phyloP scores from a whole-genome alignment of 92 coral and sea anemone genomes.

The Paragorgia papillata region DNA sequence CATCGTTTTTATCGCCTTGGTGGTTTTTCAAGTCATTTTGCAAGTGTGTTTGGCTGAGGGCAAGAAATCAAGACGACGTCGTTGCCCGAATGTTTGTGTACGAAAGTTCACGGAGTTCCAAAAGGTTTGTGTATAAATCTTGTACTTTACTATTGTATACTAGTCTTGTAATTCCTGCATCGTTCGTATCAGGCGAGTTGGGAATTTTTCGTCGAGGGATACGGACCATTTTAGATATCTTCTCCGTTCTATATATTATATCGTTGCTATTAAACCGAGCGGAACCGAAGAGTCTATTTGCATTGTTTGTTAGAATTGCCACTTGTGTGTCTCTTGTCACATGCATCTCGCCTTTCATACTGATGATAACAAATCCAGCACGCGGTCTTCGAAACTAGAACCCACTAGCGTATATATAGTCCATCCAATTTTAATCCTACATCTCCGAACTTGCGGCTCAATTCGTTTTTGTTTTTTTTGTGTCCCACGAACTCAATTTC shows the following conservation, averaged over 20 bases:
- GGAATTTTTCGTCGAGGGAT: neutral
- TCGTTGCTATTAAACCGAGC: conserved; percentile 4
- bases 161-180: neutral
- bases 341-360: neutral
- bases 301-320: conserved; percentile 29
- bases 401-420: too few relatives aligned
- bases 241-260: too few relatives aligned
- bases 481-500: neutral
- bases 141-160: neutral
- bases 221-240: neutral
- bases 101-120: conserved; percentile 17
- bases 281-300: conserved; percentile 17
- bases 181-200: neutral
- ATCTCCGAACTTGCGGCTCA: neutral
- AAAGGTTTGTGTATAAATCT: conserved; percentile 1
- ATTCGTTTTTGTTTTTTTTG: neutral
- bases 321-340: neutral
- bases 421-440: too few relatives aligned
- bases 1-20: neutral
- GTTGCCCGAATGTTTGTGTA: conserved; percentile 23
- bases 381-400: too few relatives aligned
- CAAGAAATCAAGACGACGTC: conserved; percentile 10
- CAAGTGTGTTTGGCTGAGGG: neutral
- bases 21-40: neutral
- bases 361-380: too few relatives aligned